Percentiles rank a stretch among this genome's conserved stretches.
phyloP scores from a whole-genome alignment of 1,140 invertebrate genomes.

The Plodia interpunctella region DNA sequence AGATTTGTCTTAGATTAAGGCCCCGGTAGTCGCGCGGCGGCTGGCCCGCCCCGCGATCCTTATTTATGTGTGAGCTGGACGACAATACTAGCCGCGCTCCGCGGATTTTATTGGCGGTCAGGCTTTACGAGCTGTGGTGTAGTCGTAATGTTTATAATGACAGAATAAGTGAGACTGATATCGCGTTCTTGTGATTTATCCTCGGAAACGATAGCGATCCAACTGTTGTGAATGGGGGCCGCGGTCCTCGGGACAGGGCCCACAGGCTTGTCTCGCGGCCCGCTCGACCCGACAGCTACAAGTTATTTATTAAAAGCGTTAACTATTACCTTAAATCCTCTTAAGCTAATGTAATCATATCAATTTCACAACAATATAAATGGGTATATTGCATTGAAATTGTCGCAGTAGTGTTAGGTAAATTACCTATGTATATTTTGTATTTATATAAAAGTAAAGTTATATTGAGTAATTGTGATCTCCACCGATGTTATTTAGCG shows the following conservation, averaged over 20 bases:
- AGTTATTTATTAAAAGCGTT: constrained; percentile 51
- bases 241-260: constrained; percentile 4
- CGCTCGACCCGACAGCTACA: constrained; percentile 4
- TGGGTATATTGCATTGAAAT: constrained; percentile 70
- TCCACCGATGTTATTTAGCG: constrained; percentile 76
- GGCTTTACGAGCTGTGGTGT: constrained; percentile 49
- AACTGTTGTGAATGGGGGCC: constrained; percentile 18
- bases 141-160: constrained; percentile 65
- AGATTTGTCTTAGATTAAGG: constrained; percentile 58
- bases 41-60: constrained; percentile 52
- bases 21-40: constrained; percentile 41
- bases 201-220: constrained; percentile 29
- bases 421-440: constrained; percentile 71
- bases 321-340: constrained; percentile 60
- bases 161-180: constrained; percentile 75
- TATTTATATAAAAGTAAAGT: constrained; percentile 70
- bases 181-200: constrained; percentile 58
- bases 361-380: constrained; percentile 71
- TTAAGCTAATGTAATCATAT: constrained; percentile 52
- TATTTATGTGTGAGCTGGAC: constrained; percentile 58
- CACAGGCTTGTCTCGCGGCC: neutral
- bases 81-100: constrained; percentile 30
- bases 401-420: constrained; percentile 58
- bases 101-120: constrained; percentile 41
- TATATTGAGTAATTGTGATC: constrained; percentile 75